Evolutionary conservation across 2,113 vertebrate species (phyloP).

Genomic region (Seriola quinqueradiata): DNA sequence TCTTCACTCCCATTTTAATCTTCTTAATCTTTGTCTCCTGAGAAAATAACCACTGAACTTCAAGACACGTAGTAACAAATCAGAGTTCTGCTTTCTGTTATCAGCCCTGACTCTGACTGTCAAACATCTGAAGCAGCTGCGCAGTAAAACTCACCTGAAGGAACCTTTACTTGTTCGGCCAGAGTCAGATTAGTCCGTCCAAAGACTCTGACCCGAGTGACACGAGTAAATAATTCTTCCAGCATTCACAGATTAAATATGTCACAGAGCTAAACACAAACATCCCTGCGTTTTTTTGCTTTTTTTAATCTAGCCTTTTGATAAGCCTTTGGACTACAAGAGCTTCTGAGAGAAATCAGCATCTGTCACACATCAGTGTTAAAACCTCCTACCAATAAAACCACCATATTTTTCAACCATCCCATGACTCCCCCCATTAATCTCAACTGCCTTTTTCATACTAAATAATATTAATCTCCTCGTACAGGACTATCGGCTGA

Average conservation of each 20-base stretch:
- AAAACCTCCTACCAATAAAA: neutral
- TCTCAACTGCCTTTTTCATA: neutral
- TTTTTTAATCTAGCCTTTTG: neutral
- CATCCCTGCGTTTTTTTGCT: too few species aligned
- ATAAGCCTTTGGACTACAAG: neutral
- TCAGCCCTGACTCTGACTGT: neutral
- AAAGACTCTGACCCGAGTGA: neutral
- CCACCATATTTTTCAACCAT: neutral
- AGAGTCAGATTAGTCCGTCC: neutral
- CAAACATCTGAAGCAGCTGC: neutral
- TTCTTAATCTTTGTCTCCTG: neutral
- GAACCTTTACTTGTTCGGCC: neutral
- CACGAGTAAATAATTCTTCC: neutral
- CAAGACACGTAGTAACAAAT: neutral
- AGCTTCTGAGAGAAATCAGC: neutral
- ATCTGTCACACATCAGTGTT: neutral
- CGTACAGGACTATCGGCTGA: neutral
- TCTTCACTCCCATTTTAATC: neutral
- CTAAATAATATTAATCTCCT: neutral
- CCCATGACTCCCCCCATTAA: neutral
- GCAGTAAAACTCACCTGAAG: constrained; percentile 6
- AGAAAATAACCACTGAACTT: neutral
- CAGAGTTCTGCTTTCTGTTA: neutral
- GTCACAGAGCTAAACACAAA: neutral
- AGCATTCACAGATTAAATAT: neutral